Evolutionary conservation across 2,113 vertebrate genomes (phyloP).

Genomic region (Sorex fumeus): DNA sequence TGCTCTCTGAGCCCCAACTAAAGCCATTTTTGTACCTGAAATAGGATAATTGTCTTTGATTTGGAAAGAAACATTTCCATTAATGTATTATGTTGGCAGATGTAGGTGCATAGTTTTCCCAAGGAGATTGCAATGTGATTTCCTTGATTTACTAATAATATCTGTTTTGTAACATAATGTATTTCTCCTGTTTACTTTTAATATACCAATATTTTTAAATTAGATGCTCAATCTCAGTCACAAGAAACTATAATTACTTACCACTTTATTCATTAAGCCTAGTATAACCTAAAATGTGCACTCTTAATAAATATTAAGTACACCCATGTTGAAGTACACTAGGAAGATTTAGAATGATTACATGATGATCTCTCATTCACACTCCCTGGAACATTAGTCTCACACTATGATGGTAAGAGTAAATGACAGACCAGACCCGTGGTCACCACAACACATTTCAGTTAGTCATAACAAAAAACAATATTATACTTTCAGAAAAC

Average conservation of each 20-base stretch:
- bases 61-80: not conserved
- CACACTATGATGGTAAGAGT: not conserved
- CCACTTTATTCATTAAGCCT: not conserved
- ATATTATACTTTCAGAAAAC: not conserved
- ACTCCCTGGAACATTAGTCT: not conserved
- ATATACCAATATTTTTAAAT: conserved; percentile 26
- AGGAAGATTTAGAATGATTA: not conserved
- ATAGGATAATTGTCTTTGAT: not conserved
- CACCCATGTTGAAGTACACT: not conserved
- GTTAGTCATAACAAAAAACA: not conserved
- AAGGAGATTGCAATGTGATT: not conserved
- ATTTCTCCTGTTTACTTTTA: not conserved
- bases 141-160: not conserved
- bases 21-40: not conserved
- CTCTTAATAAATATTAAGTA: not conserved
- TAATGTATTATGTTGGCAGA: not conserved
- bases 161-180: not conserved
- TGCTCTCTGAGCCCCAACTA: too few species aligned
- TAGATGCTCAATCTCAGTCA: not conserved
- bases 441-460: not conserved
- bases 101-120: not conserved
- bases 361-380: not conserved
- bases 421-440: not conserved
- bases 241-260: not conserved
- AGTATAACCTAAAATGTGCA: not conserved